These are phyloP conservation scores for Watsonalla binaria DNA, from an alignment of 2,888 invertebrate species.

Conservation along the genomic window DNA sequence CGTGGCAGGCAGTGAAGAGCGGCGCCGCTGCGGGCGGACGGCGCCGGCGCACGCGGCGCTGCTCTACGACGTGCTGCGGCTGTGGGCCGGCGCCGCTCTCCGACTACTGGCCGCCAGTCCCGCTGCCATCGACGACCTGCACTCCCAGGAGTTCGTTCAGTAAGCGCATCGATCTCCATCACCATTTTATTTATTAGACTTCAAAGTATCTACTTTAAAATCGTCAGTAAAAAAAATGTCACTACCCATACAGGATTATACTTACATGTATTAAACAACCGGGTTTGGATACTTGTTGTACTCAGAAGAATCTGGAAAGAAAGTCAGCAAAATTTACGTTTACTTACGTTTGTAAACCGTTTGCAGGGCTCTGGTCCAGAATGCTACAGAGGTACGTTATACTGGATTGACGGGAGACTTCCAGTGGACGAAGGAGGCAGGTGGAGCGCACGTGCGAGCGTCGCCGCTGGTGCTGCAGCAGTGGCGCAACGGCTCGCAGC, in stretches of 20 bases:
- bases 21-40: slow-evolving; percentile 7
- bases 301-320: too few species aligned
- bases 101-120: slow-evolving; percentile 32
- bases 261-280: not conserved
- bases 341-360: not conserved
- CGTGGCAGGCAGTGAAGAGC: slow-evolving; percentile 1
- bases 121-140: slow-evolving; percentile 47
- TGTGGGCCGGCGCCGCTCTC: slow-evolving; percentile 49
- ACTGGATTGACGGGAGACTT: slow-evolving; percentile 53
- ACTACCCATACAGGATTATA: not conserved
- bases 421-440: slow-evolving; percentile 33
- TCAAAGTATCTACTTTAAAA: too few species aligned
- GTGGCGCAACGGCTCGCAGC: slow-evolving; percentile 84
- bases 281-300: not conserved
- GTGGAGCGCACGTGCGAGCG: slow-evolving; percentile 17
- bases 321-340: too few species aligned
- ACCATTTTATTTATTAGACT: too few species aligned
- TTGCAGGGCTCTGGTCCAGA: slow-evolving; percentile 37
- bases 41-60: slow-evolving; percentile 42
- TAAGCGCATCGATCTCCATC: slow-evolving; percentile 11
- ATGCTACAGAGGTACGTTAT: slow-evolving; percentile 31
- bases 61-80: slow-evolving; percentile 54
- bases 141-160: slow-evolving; percentile 38
- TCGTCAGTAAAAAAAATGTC: not conserved
- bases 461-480: slow-evolving; percentile 70